phyloP scores from a whole-genome alignment of 2,797 vertebrate genomes.

The Karalla daura region DNA sequence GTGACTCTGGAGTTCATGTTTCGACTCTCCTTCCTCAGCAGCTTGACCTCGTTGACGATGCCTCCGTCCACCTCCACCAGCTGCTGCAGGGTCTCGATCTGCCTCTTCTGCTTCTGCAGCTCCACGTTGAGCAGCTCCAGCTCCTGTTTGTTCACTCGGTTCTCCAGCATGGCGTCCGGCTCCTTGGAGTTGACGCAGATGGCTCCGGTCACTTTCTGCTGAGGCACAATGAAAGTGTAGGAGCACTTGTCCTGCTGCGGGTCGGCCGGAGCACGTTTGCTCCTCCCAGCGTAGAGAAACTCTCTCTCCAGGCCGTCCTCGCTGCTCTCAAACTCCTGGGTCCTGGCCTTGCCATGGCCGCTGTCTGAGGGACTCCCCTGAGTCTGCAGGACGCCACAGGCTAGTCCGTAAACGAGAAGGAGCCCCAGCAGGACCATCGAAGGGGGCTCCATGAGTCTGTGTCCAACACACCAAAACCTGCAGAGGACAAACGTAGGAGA shows the following conservation, averaged over 20 bases:
- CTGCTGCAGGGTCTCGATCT: conserved; percentile 96
- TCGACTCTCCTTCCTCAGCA: conserved; percentile 96
- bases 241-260: conserved; percentile 91
- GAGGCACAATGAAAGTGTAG: conserved; percentile 98
- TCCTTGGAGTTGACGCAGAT: conserved; percentile 98
- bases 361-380: conserved; percentile 53
- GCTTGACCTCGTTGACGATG: conserved; percentile 97
- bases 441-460: conserved; percentile 78
- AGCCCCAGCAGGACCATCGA: conserved; percentile 75
- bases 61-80: conserved; percentile 98
- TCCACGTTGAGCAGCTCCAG: conserved; percentile 94
- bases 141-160: conserved; percentile 95
- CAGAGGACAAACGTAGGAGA: conserved; percentile 35
- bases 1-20: conserved; percentile 99
- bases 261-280: conserved; percentile 80
- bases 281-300: conserved; percentile 89
- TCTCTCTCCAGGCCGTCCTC: conserved; percentile 85
- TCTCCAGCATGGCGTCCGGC: conserved; percentile 91
- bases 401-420: conserved; percentile 75
- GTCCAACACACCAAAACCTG: conserved; percentile 65
- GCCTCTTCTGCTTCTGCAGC: conserved; percentile 96
- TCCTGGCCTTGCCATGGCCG: conserved; percentile 50
- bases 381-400: conserved; percentile 60
- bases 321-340: conserved; percentile 85
- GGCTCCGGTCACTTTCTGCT: conserved; percentile 96